Percentiles rank a stretch among this genome's conserved stretches.
Conservation (phyloP, 2,797 vertebrate species). For the Periophthalmus magnuspinnatus region DNA sequence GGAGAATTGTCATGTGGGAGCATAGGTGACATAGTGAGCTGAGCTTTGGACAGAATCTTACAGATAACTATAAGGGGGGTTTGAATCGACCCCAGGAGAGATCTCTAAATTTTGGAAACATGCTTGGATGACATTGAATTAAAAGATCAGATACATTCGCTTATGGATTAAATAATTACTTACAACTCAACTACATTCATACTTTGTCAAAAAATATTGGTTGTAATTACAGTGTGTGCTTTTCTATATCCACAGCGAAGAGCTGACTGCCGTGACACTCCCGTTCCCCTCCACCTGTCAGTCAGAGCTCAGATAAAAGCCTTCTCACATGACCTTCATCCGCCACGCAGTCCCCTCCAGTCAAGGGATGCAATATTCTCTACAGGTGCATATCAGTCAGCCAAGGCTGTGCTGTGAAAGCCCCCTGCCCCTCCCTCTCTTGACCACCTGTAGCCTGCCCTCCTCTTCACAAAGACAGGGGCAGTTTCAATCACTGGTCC, state of each 20-base stretch:
- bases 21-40: no score
- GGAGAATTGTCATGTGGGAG: no score
- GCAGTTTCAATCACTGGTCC: conserved; percentile 54
- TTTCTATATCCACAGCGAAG: background rate
- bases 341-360: conserved; percentile 16
- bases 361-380: conserved; percentile 35
- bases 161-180: background rate
- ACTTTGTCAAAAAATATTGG: background rate
- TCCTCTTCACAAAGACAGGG: conserved; percentile 51
- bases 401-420: conserved; percentile 43
- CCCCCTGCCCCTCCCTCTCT: conserved; percentile 15
- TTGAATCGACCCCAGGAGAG: no score
- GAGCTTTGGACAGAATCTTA: no score
- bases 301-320: conserved; percentile 38
- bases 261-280: conserved; percentile 1
- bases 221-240: background rate
- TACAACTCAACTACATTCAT: background rate
- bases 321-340: conserved; percentile 49
- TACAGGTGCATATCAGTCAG: conserved; percentile 43
- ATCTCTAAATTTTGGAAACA: no score
- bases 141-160: no score
- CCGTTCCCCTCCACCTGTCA: conserved; percentile 33
- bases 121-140: no score
- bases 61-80: no score
- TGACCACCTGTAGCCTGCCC: conserved; percentile 27